Base-by-base conservation (phyloP, 2,888 invertebrate genomes). In the Drosophila cognata region DNA sequence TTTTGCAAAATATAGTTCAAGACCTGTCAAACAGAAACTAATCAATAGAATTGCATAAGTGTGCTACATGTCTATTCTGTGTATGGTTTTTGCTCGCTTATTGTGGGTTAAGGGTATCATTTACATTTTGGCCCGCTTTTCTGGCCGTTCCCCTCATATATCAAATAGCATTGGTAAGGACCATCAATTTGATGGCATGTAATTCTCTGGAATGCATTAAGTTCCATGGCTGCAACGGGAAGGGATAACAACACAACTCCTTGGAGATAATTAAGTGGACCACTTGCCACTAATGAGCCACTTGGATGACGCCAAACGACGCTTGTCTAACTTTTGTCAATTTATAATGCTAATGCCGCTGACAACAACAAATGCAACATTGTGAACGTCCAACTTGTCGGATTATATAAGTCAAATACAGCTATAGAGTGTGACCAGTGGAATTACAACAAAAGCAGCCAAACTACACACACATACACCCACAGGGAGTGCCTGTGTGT, bases 301-400 rank as follows among this genome's bases (percentile, higher is more conserved):
- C 60, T 64, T 52, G 53, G 31, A 29, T 31, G 55, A 52, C 52
- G 29, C 35, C 29, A 33, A 41, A 50, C 52, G 51, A 33, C 52
- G 63, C 53, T 80, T 77, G 81, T 81, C 88, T 71, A 76, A 71
- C 70, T 71, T 77, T 77, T 67, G 53, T 53, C 61, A 77, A 75
- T 90, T 86, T 86, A 76, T 71, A 83, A 79, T 90, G 88, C 81
- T 77, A 86, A 86, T 83, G 76, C 65, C 64, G 62, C 46, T 50
- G 66, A 53, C 58, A 62, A 28, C 67, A 71, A 57, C 50, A 66
- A 52, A 38, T 36, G 53, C 65, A 80, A 58, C 65, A 59, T 25
- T 67, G 75, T 41, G 41, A 53, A 59, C 28, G 29, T 29, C n/a
- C 65, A 70, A 73, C 73, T 71, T 71, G 69, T 67, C 75, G 67